These are phyloP conservation scores for Parascotia fuliginaria DNA, from an alignment of 2,888 invertebrate species.

Conservation along the genomic window DNA sequence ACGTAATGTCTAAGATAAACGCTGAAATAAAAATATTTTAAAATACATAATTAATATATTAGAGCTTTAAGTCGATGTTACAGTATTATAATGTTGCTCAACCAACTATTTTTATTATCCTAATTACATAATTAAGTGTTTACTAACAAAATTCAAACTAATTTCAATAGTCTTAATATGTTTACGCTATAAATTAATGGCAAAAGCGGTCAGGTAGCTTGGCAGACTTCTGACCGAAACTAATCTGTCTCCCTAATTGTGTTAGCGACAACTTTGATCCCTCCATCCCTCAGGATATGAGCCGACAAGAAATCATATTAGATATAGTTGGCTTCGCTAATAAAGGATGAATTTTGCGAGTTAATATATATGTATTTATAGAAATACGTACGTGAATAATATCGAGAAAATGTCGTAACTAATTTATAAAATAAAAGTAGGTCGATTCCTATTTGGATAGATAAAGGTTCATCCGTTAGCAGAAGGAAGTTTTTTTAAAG, in stretches of 20 bases:
- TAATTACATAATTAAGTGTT: neutral
- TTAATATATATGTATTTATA: slow-evolving; percentile 13
- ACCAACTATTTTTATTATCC: neutral
- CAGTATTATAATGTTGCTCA: neutral
- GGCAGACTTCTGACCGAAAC: slow-evolving; percentile 73
- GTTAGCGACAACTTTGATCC: slow-evolving; percentile 85
- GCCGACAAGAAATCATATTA: slow-evolving; percentile 81
- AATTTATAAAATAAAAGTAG: too few species aligned
- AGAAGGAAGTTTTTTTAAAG: too few species aligned
- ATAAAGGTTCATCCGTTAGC: too few species aligned
- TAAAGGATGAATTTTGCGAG: slow-evolving; percentile 63
- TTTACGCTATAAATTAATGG: slow-evolving; percentile 65
- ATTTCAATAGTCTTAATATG: slow-evolving; percentile 41
- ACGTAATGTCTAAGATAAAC: too few species aligned
- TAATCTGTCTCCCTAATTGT: slow-evolving; percentile 82
- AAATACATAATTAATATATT: too few species aligned
- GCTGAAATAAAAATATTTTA: too few species aligned
- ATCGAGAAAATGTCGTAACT: too few species aligned
- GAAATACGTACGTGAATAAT: neutral
- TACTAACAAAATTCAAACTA: slow-evolving; percentile 17
- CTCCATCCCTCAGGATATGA: slow-evolving; percentile 79
- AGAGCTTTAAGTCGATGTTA: neutral
- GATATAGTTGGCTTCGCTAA: slow-evolving; percentile 81
- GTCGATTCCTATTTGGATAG: too few species aligned
- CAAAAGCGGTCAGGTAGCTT: slow-evolving; percentile 70